Evolutionary conservation across 2,797 vertebrate species (phyloP).

Genomic region (Emys orbicularis): DNA sequence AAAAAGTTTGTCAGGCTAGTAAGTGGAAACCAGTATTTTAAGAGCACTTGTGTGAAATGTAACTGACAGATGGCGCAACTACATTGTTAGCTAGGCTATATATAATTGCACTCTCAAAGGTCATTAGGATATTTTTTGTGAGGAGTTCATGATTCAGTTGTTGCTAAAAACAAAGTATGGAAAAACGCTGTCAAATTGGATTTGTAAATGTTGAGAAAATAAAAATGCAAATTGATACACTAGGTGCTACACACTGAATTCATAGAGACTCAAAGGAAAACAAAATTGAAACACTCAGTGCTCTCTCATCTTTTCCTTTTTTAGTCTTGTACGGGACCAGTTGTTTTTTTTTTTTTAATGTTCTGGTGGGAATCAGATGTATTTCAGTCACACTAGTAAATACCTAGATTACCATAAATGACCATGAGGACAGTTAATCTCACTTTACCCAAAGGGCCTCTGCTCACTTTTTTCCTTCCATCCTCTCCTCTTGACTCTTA

Average conservation of each 20-base stretch:
- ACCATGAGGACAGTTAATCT: background rate
- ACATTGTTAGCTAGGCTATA: background rate
- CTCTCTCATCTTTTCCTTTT: background rate
- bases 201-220: background rate
- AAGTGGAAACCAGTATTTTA: background rate
- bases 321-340: background rate
- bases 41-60: background rate
- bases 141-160: background rate
- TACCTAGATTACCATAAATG: background rate
- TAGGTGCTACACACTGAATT: accelerated
- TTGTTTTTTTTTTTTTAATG: background rate
- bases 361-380: background rate
- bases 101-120: background rate
- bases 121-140: background rate
- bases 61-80: background rate
- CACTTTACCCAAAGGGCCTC: background rate
- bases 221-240: accelerated
- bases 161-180: accelerated
- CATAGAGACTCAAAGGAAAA: accelerated
- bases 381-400: background rate
- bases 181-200: background rate
- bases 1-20: background rate
- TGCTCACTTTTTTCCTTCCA: slow-evolving; percentile 14
- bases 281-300: background rate
- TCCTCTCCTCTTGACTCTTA: slow-evolving; percentile 40